Evolutionary conservation across 2,113 vertebrate species (phyloP).

Genomic region (Ceyx melanurus): DNA sequence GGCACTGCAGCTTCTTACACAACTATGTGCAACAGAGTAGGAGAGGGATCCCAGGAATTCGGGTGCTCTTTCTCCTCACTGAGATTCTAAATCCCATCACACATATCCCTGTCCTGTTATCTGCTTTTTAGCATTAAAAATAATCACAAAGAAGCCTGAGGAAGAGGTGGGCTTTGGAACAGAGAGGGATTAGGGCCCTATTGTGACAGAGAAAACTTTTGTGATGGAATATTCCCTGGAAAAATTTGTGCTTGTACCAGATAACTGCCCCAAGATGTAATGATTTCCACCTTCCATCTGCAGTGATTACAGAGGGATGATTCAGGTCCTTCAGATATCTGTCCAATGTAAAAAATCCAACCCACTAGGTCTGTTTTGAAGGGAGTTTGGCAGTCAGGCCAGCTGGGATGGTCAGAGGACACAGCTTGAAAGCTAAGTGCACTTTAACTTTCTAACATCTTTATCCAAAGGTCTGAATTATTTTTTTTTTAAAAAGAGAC

Average conservation of each 20-base stretch:
- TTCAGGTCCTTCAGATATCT: constrained; percentile 37
- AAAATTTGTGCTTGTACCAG: constrained; percentile 1
- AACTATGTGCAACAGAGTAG: neutral
- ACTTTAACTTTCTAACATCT: neutral
- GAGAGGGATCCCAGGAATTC: neutral
- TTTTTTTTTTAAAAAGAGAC: neutral
- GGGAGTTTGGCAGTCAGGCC: neutral
- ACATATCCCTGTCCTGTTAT: neutral
- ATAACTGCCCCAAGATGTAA: constrained; percentile 11
- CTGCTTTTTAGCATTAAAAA: neutral
- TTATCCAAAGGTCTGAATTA: neutral
- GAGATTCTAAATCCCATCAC: neutral
- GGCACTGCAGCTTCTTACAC: neutral
- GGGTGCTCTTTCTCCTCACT: neutral
- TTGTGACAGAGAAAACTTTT: neutral
- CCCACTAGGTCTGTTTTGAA: neutral
- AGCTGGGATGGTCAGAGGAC: neutral
- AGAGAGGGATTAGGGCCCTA: neutral
- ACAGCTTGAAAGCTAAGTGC: neutral
- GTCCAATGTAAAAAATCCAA: constrained; percentile 18
- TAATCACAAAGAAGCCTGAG: neutral
- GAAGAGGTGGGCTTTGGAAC: neutral
- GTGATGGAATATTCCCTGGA: neutral
- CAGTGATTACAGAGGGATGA: constrained; percentile 17
- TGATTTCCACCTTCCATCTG: constrained; percentile 37